Evolutionary conservation across 2,888 invertebrate species (phyloP).

Genomic region (Fragum fragum): DNA sequence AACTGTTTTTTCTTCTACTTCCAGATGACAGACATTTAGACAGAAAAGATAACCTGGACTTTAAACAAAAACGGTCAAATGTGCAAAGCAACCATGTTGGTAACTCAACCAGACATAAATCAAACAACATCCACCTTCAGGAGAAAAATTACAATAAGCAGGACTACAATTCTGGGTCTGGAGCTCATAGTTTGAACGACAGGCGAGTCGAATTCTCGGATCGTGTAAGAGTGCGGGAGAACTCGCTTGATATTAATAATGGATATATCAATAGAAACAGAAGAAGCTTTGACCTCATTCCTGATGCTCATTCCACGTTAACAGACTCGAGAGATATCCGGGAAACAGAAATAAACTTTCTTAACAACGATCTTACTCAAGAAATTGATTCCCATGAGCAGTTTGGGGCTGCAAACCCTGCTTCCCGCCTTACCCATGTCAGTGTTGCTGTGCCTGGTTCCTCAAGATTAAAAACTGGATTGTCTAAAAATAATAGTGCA

Average conservation of each 20-base stretch:
- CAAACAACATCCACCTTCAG: constrained; percentile 38
- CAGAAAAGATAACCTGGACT: constrained; percentile 38
- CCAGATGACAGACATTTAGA: constrained; percentile 68
- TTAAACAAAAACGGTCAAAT: constrained; percentile 32
- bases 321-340: constrained; percentile 79
- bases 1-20: constrained; percentile 14
- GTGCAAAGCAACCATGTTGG: constrained; percentile 35
- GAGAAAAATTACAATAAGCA: constrained; percentile 53
- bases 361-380: constrained; percentile 74
- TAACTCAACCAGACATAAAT: constrained; percentile 42
- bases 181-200: constrained; percentile 17
- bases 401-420: constrained; percentile 31
- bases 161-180: not conserved
- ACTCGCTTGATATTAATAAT: constrained; percentile 39
- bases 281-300: constrained; percentile 1
- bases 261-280: constrained; percentile 33
- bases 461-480: constrained; percentile 41
- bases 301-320: constrained; percentile 68
- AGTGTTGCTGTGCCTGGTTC: constrained; percentile 73
- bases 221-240: constrained; percentile 41
- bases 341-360: constrained; percentile 80
- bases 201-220: constrained; percentile 64
- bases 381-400: constrained; percentile 50
- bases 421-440: constrained; percentile 69
- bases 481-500: constrained; percentile 34